phyloP scores from a whole-genome alignment of 2,888 invertebrate species.

The Chymomyza fuscimana region DNA sequence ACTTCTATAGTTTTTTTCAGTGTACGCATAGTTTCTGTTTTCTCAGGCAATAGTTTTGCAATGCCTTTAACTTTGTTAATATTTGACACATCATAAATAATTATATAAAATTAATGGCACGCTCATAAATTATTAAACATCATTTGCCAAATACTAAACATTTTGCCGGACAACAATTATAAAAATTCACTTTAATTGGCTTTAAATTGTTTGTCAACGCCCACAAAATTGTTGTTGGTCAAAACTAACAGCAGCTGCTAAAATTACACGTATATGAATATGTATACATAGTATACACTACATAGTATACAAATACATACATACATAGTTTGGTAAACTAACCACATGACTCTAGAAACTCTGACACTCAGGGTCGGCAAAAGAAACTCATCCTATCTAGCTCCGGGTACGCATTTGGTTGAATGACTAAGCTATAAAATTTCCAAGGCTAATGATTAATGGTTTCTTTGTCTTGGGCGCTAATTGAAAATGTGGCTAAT shows the following conservation, averaged over 20 bases:
- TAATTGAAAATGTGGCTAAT: slow-evolving; percentile 57
- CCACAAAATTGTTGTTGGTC: slow-evolving; percentile 25
- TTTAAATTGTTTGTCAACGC: slow-evolving; percentile 62
- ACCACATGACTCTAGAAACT: not conserved
- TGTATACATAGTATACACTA: too few species aligned
- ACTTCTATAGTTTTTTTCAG: too few species aligned
- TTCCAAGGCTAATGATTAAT: slow-evolving; percentile 57
- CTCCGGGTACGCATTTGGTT: slow-evolving; percentile 7
- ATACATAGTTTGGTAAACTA: not conserved
- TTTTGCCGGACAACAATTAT: too few species aligned
- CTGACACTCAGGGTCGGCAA: not conserved
- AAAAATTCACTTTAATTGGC: slow-evolving; percentile 62
- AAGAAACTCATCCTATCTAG: not conserved
- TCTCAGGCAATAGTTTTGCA: too few species aligned
- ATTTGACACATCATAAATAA: slow-evolving; percentile 1
- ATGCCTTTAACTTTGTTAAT: not conserved
- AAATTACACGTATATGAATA: not conserved
- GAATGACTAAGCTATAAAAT: slow-evolving; percentile 56
- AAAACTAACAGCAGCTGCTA: not conserved
- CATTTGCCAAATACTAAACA: too few species aligned
- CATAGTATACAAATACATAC: not conserved
- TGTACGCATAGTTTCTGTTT: too few species aligned
- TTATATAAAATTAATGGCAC: not conserved
- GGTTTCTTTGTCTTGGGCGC: slow-evolving; percentile 58
- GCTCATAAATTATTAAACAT: slow-evolving; percentile 9